Evolutionary conservation across 2,113 vertebrate species (phyloP), one percentile per base, ranked within the genome.

Genomic region (Petaurus breviceps): DNA sequence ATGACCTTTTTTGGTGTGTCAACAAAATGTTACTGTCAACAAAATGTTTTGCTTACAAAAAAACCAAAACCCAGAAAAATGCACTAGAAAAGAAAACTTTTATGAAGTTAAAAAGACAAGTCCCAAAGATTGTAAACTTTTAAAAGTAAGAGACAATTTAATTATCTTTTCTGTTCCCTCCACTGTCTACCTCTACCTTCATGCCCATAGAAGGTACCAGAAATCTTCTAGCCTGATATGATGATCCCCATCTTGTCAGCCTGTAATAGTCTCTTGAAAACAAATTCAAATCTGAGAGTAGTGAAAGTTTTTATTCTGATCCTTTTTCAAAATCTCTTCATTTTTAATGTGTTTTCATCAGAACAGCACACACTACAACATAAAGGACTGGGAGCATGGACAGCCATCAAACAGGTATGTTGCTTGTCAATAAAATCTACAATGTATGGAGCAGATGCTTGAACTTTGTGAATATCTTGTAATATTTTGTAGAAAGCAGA

Each of bases 271-370:
- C 47, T n/a, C 51, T 77, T 61, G 22, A 68, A 84, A 92, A 92
- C 9, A 43, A 93, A 8, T 55, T 53, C 19, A 51, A 57, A 93
- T 23, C 12, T 6, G 49, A 54, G 68, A 24, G 51, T 77, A 8
- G 68, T 84, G 16, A 84, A 23, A 43, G n/a, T 6, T 84, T 43
- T 84, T 43, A 19, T 84, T n/a, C 68, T 43, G 68, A 46, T 89
- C 90, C 11, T 90, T 55, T 89, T 49, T 90, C 47, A 95, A 94
- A 90, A 92, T 14, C 46, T 89, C 5, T 89, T 94, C 54, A 91
- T 54, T 96, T 96, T 96, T 26, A 84, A 91, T 91, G 54, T 89
- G 2, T 51, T 61, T 4, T 92, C 91, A 94, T 90, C 28, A 77
- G 47, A 93, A 92, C 91, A 47, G 37, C 12, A 89, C 52, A 89